Evolutionary conservation across 2,888 invertebrate genomes (phyloP).

Genomic region (Protophormia terraenovae): DNA sequence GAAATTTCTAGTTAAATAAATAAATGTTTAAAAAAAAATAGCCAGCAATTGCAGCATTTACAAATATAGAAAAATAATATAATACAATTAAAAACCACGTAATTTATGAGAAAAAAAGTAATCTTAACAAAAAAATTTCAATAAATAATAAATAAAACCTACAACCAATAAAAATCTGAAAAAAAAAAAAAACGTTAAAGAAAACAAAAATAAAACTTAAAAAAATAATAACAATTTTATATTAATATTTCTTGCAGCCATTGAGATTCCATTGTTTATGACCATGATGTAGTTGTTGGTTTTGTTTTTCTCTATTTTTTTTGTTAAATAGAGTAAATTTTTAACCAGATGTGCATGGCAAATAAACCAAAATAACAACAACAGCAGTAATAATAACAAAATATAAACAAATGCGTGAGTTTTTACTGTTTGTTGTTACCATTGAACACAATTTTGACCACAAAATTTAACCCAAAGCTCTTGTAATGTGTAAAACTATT

Average conservation of each 20-base stretch:
- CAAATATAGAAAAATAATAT: conserved; percentile 25
- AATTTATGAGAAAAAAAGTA: neutral
- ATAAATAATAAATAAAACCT: conserved; percentile 14
- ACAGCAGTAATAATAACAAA: neutral
- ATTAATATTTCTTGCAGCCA: conserved; percentile 14
- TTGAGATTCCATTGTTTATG: conserved; percentile 28
- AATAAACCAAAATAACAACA: neutral
- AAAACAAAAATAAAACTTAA: conserved; percentile 10
- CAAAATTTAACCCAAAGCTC: neutral
- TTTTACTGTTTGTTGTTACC: neutral
- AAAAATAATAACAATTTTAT: neutral
- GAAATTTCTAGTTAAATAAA: neutral
- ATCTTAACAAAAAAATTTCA: neutral
- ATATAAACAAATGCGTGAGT: neutral
- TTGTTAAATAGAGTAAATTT: too few relatives aligned
- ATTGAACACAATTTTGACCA: conserved; percentile 9
- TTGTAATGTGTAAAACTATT: too few relatives aligned
- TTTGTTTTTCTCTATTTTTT: too few relatives aligned
- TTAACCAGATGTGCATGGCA: conserved; percentile 1
- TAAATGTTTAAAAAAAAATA: neutral
- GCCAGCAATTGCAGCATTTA: neutral
- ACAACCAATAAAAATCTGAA: conserved; percentile 3
- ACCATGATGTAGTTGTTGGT: conserved; percentile 5
- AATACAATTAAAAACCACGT: conserved; percentile 1
- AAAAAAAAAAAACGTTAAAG: conserved; percentile 26